Evolutionary conservation across 1,140 invertebrate genomes (phyloP), one percentile per base, ranked within the genome.

Genomic region (Teleogryllus occipitalis): DNA sequence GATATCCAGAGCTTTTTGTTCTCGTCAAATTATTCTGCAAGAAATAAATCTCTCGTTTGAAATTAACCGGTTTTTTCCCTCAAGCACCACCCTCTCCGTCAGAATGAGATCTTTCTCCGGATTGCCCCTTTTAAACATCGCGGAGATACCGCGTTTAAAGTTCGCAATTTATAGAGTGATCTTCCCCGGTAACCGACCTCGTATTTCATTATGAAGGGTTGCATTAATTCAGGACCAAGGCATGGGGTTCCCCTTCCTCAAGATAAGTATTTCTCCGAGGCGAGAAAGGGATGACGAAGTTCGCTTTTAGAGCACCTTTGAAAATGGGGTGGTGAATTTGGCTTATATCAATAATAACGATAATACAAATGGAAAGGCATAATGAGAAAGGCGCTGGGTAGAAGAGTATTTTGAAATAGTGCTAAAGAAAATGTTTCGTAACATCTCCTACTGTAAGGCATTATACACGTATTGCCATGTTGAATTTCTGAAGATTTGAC

Each of bases 151-250:
- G 18, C 54, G 54, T 65, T 65, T 65, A 65, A 65, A 65, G 54
- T 65, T 65, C 10, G 54, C 54, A 65, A 65, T 65, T 65, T 65
- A 65, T 65, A 65, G 54, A 65, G 54, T 65, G 54, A 65, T 65
- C 54, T 65, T 14, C 54, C 54, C 18, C 18, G 54, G 54, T 65
- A 65, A 65, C 54, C 54, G 54, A 65, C 54, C 54, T 18, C 54
- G 54, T 65, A 65, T 65, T 65, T 65, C 54, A 65, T 65, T 65
- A 65, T 65, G 54, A 65, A 65, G 54, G 54, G 54, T 65, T 65
- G 18, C 54, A 65, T 65, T 65, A 65, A 65, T 65, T 65, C 54
- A 65, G 18, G 54, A 18, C 54, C 10, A 65, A 18, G 54, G 18
- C 18, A 7, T 65, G 0, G 54, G 18, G 18, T 14, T 18, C 18